Evolutionary conservation across 64 coral and sea anemone species (phyloP).

Genomic region (Pachyseris speciosa): DNA sequence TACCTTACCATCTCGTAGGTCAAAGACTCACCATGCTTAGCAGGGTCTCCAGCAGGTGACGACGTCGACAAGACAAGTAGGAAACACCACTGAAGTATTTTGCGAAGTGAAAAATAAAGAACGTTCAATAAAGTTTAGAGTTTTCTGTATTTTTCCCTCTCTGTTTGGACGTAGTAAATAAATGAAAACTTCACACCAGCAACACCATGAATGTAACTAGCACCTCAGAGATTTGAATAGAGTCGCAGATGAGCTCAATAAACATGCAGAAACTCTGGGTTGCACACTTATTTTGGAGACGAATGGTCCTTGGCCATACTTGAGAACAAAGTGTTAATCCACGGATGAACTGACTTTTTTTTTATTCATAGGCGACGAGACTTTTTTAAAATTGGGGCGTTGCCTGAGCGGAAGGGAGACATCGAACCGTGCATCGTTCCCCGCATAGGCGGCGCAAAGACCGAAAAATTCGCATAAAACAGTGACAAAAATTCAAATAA

Average conservation of each 20-base stretch:
- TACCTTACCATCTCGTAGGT: background rate
- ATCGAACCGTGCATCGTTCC: too few relatives aligned
- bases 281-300: background rate
- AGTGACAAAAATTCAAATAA: too few relatives aligned
- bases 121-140: background rate
- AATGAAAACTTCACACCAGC: background rate
- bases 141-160: background rate
- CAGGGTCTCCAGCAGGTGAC: background rate
- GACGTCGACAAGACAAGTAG: background rate
- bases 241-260: background rate
- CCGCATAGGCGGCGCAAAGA: too few relatives aligned
- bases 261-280: background rate
- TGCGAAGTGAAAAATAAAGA: background rate
- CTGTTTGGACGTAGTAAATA: background rate
- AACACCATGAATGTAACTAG: background rate
- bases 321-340: background rate
- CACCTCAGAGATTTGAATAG: background rate
- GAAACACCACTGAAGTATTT: background rate
- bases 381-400: too few relatives aligned
- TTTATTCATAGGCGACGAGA: too few relatives aligned
- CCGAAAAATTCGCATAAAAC: too few relatives aligned
- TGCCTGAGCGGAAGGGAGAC: too few relatives aligned
- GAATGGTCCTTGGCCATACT: background rate
- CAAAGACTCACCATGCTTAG: slow-evolving; percentile 12
- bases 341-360: background rate